Base-by-base conservation (phyloP, 2,888 invertebrate genomes). In the Pecten maximus region DNA sequence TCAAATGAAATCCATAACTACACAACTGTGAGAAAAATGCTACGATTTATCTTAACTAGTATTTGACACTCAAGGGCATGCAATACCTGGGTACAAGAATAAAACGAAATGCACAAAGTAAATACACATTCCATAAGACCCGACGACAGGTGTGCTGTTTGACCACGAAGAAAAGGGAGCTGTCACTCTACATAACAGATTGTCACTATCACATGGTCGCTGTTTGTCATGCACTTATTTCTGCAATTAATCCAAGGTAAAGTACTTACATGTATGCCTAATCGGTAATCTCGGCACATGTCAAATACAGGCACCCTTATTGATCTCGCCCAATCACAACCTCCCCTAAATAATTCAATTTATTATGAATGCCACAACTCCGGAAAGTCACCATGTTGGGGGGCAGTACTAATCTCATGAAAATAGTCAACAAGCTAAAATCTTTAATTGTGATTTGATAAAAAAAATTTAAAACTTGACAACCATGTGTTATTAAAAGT, bases 141-240 rank as follows among this genome's bases (percentile, higher is more conserved):
- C 54, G 23, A n/a, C n/a, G 54, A 54, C 54, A 54, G 54, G 54
- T 54, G 54, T 54, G 54, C 54, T 54, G 54, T 54, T n/a, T 54
- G n/a, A 19, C n/a, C 6, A n/a, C 6, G 54, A 19, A 50, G 54
- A n/a, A 19, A n/a, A 19, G 54, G 54, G 19, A 23, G 54, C 54
- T 54, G 54, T 54, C 54, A 54, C 6, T 54, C 19, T 54, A 19
- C 54, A 19, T 6, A 2, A n/a, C n/a, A 1, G 6, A 54, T n/a
- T 54, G 23, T 54, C 23, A 1, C 19, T 23, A 2, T 19, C 54
- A 54, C 19, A n/a, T 54, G 54, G 54, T 74, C 74, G 74, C 74
- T 23, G 19, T 35, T 1, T 6, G 74, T 28, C 35, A 15, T 74
- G 74, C 74, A 74, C 74, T 6, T 74, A 35, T 74, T 74, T 74